Base-by-base conservation (phyloP, 2,113 vertebrate genomes). In the Scomber colias region DNA sequence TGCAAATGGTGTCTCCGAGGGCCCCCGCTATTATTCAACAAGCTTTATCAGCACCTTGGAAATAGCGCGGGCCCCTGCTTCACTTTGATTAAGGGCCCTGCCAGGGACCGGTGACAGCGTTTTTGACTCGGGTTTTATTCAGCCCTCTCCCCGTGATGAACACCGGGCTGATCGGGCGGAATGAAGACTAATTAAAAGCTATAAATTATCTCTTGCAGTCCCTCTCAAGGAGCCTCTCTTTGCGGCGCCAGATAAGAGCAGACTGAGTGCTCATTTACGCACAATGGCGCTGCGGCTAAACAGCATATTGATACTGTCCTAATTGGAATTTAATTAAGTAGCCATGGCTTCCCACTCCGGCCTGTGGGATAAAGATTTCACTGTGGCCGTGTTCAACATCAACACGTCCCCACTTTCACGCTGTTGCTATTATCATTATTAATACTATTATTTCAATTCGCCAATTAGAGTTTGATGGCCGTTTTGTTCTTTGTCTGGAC, bases 251-350 rank as follows among this genome's bases (percentile, higher is more conserved):
- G 97, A 99, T 98, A 98, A 99, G 97, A 94, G 95, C 94, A 91
- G 79, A 82, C 86, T 95, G 96, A 96, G 95, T 91, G 96, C 96
- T 97, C 96, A 96, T 97, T 97, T 96, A 95, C 94, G 45, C 96
- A 97, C 96, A 98, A 97, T 95, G 96, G 96, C 96, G 94, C 96
- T 94, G 96, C 96, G 93, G 96, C 97, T 97, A 97, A 97, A 96
- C 97, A 95, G 96, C 96, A 95, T 96, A 97, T 96, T 97, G 97
- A 97, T 97, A 96, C 96, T 97, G 96, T 97, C 97, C 96, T 98
- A 98, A 99, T 98, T 98, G 97, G 96, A 99, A 97, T 97, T 97
- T 97, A 98, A 99, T 98, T 97, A 99, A 99, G 97, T 97, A 97
- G 96, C 97, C 94, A 96, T 89, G 70, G 94, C 94, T 62, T 31